Base-by-base conservation (phyloP, 1,140 invertebrate genomes). In the Platyscapa corneri region DNA sequence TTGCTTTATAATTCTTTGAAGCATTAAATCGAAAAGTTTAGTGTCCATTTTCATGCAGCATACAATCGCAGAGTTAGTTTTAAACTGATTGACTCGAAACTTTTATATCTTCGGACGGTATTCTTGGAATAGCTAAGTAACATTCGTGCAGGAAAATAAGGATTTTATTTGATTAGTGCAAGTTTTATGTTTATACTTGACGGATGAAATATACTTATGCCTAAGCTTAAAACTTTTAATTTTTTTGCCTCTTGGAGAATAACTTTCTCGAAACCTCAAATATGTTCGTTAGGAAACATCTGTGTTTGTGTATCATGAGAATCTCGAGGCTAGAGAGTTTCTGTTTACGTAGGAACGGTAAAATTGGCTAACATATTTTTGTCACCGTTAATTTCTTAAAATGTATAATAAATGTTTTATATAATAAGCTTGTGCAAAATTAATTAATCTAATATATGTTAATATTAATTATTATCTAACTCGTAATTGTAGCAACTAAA, bases 21-120 rank as follows among this genome's bases (percentile, higher is more conserved):
- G 0, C 37, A 14, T 42, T 23, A 74, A 74, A 74, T 74, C 70
- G 39, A 74, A 42, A 74, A 74, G 42, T 74, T 74, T 42, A 74
- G 70, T 42, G 42, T 42, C 37, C 23, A n/a, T n/a, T 42, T 74
- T 42, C 37, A 42, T 42, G 70, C 7, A 42, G 70, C 12, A 23
- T 0, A 74, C 18, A 74, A 74, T 74, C 27, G 39, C 37, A 27
- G 27, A 74, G 8, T 42, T 42, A n/a, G 39, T 42, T 39, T 39
- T 39, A 32, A 37, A 39, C 16, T 23, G 14, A 72, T 39, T n/a
- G 67, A 37, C 67, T 60, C 27, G 6, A 60, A 60, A 60, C 56
- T 70, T 70, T 70, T 32, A 23, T 3, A 34, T 37, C 67, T 34
- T 70, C 3, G 30, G 16, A 70, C 23, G 18, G 20, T 70, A 70